Percentiles rank a stretch among this genome's conserved stretches.
These are phyloP conservation scores for Galerucella nymphaeae DNA, from an alignment of 2,888 invertebrate genomes.

Conservation along the genomic window DNA sequence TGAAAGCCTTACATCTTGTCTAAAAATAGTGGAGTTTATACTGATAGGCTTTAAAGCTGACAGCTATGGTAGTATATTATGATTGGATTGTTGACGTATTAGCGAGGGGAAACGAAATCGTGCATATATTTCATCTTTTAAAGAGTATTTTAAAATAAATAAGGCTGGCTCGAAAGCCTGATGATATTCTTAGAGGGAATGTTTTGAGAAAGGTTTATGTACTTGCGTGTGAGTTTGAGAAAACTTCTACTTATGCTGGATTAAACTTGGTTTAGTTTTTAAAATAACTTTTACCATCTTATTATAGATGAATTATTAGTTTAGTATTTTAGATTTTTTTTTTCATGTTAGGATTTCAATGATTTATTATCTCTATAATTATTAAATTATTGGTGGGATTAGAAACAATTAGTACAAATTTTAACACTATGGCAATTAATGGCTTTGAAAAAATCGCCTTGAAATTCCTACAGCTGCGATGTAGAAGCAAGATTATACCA, in stretches of 20 bases:
- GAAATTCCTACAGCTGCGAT: no score
- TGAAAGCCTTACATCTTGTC: neutral
- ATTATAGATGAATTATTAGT: neutral
- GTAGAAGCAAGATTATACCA: no score
- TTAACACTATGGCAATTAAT: no score
- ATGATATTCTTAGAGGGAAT: slow-evolving; percentile 20
- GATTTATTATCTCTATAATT: no score
- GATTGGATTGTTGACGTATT: slow-evolving; percentile 32
- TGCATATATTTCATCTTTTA: slow-evolving; percentile 25
- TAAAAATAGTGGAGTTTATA: slow-evolving; percentile 34
- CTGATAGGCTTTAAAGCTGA: slow-evolving; percentile 26
- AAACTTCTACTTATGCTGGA: neutral
- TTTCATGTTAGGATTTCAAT: no score
- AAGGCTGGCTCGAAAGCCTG: neutral
- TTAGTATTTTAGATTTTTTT: no score
- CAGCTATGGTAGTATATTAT: slow-evolving; percentile 30
- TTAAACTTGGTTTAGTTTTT: neutral
- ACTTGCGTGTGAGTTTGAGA: neutral
- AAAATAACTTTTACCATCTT: neutral
- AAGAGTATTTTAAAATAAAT: slow-evolving; percentile 10
- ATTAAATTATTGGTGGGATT: no score
- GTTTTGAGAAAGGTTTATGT: neutral
- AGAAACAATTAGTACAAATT: no score
- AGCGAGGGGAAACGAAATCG: slow-evolving; percentile 26
- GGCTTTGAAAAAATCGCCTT: no score